Base-by-base conservation (phyloP, 2,113 vertebrate species). In the Connochaetes taurinus region DNA sequence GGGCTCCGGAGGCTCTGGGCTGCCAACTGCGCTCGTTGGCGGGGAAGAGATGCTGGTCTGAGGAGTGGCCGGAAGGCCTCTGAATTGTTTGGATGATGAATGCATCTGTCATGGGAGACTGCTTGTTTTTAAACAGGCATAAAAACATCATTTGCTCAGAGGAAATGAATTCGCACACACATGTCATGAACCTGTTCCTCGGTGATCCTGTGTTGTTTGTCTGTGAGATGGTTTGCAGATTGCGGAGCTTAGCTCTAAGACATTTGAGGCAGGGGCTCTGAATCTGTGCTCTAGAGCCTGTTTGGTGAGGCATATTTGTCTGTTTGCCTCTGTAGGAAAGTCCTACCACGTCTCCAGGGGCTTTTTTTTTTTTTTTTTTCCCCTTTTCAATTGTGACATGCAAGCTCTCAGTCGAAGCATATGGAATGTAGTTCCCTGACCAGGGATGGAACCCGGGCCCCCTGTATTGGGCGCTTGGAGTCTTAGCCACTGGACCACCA, bases 81-180 rank as follows among this genome's bases (percentile, higher is more conserved):
- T 31, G 0, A 7, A 43, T 84, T 89, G 94, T 97, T 62, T 91
- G 43, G 58, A 81, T 92, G 88, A 80, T 57, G 62, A 78, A 90
- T 81, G 40, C 53, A 10, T 87, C 95, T 96, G 94, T 96, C 55
- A n/a, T 45, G 78, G 86, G 88, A 96, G 57, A 90, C 36, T 17
- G 81, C 64, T 88, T 87, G 81, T 94, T 95, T 91, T 88, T 29
- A 85, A 91, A 93, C 5, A 84, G 71, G 83, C 96, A 81, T 96
- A 90, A 95, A 94, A 97, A 95, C 93, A 92, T 67, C 31, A 43
- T 89, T 93, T 94, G 60, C 95, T 97, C 13, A 47, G 92, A 97
- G 96, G 97, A 98, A 95, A 95, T 74, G 53, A 89, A 87, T 95
- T 95, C 25, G 2, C 67, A 58, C 58, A 89, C 9, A 50, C 16